Percentiles rank a stretch among this genome's conserved stretches.
These are phyloP conservation scores for Cotesia vestalis DNA, from an alignment of 1,140 invertebrate species.

Conservation along the genomic window DNA sequence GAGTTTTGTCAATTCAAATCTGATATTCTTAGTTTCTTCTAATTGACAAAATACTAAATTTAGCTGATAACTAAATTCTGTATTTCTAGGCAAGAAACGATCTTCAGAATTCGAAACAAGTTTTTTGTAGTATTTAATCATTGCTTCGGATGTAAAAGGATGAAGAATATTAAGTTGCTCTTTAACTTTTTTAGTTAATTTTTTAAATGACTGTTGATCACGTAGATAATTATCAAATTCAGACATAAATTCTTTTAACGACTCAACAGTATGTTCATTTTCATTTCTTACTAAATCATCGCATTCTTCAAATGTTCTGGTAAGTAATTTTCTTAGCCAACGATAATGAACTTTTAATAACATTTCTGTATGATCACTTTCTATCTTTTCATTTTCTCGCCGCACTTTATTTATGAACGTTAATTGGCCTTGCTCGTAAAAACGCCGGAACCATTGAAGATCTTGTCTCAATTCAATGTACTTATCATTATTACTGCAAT, in stretches of 20 bases:
- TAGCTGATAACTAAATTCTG: slow-evolving; percentile 27
- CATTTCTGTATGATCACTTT: slow-evolving; percentile 43
- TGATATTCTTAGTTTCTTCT: slow-evolving; percentile 28
- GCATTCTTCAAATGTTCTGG: slow-evolving; percentile 31
- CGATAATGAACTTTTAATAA: slow-evolving; percentile 57
- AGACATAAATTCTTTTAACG: slow-evolving; percentile 37
- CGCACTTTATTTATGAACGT: slow-evolving; percentile 42
- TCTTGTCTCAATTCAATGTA: slow-evolving; percentile 41
- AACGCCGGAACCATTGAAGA: slow-evolving; percentile 66
- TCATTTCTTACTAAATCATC: slow-evolving; percentile 18
- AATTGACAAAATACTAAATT: slow-evolving; percentile 46
- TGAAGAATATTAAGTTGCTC: slow-evolving; percentile 46
- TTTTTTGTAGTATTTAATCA: slow-evolving; percentile 38
- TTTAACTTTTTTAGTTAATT: slow-evolving; percentile 51
- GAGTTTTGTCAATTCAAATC: slow-evolving; percentile 41
- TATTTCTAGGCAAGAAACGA: slow-evolving; percentile 33
- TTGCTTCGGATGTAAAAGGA: slow-evolving; percentile 50
- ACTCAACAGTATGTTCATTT: slow-evolving; percentile 24
- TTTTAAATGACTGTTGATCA: slow-evolving; percentile 51
- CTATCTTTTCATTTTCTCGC: slow-evolving; percentile 36
- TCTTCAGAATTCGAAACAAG: slow-evolving; percentile 39
- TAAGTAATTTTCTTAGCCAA: slow-evolving; percentile 57
- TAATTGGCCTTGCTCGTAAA: slow-evolving; percentile 51
- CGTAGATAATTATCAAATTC: slow-evolving; percentile 40
- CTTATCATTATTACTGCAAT: neutral